phyloP scores from a whole-genome alignment of 37 sponge, comb jelly and placozoan genomes.

The Mnemiopsis leidyi region DNA sequence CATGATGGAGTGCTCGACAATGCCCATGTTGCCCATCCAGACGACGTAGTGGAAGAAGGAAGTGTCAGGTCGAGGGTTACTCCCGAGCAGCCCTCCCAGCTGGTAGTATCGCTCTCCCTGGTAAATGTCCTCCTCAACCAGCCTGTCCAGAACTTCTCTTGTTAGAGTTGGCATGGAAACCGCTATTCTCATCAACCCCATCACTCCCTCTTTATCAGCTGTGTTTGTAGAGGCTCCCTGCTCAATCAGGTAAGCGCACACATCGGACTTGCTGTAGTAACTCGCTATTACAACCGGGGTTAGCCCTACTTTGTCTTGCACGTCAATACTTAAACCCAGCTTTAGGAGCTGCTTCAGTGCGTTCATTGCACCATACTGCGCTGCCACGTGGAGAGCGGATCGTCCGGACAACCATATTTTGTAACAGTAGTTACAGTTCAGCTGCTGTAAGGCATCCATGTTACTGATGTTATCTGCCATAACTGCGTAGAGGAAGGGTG shows the following conservation, averaged over 20 bases:
- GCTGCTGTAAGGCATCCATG: neutral
- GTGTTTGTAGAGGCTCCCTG: neutral
- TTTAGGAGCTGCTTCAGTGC: neutral
- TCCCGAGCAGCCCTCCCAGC: neutral
- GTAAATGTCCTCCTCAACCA: constrained; percentile 12
- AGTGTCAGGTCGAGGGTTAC: neutral
- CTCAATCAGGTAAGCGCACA: neutral
- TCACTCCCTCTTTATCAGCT: neutral
- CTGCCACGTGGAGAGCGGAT: neutral
- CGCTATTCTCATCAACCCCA: constrained; percentile 9
- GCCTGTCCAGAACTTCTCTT: neutral
- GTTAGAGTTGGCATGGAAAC: neutral
- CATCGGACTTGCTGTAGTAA: neutral
- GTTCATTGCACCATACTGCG: neutral
- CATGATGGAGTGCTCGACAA: neutral
- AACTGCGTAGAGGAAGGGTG: neutral
- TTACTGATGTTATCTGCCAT: constrained; percentile 3
- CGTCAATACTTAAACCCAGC: neutral
- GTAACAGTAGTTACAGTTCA: neutral
- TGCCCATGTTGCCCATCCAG: neutral
- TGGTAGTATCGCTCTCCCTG: constrained; percentile 24
- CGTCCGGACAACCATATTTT: neutral
- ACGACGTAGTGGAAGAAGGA: constrained; percentile 31
- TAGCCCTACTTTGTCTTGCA: neutral
- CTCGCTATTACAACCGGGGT: constrained; percentile 1